Base-by-base conservation (phyloP, 2,888 invertebrate genomes). In the Fragum whitleyi region DNA sequence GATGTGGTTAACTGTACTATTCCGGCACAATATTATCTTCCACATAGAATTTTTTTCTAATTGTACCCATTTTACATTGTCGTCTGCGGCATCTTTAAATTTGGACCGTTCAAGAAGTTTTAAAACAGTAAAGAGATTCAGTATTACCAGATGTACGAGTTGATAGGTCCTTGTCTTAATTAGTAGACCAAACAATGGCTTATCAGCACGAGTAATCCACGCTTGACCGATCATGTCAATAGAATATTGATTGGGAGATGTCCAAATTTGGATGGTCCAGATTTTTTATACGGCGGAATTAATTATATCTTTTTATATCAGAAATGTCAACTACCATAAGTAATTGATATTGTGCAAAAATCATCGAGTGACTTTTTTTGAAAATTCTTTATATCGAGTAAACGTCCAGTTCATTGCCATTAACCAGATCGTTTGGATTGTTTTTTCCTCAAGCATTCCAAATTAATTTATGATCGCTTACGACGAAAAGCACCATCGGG, bases 261-360 rank as follows among this genome's bases (percentile, higher is more conserved):
- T 65, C 65, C 65, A 65, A 65, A 39, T 42, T 42, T 65, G 65
- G 65, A 65, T 65, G 65, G 65, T 65, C 65, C 65, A 23, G 65
- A 36, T 65, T 42, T 65, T 36, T 32, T 62, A 32, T 28, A 57
- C 32, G 9, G 23, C 3, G 57, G 23, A 57, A 26, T 23, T 57
- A n/a, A 23, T 57, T 9, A 26, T 57, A 23, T 26, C 26, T 7
- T 28, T 2, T 57, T 57, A 26, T 28, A 57, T 23, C 57, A 23
- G 21, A 57, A 28, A 21, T 3, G 14, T 57, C 57, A 28, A 57
- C 23, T 5, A 57, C 28, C 57, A 23, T 28, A 6, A 23, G 7
- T 26, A 57, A 57, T 57, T 28, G 23, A 57, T 26, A 23, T 57
- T 23, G 21, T 28, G 11, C 28, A 57, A 47, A 47, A n/a, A 47